phyloP scores from a whole-genome alignment of 2,888 invertebrate genomes.

The Heliconius ismenius region DNA sequence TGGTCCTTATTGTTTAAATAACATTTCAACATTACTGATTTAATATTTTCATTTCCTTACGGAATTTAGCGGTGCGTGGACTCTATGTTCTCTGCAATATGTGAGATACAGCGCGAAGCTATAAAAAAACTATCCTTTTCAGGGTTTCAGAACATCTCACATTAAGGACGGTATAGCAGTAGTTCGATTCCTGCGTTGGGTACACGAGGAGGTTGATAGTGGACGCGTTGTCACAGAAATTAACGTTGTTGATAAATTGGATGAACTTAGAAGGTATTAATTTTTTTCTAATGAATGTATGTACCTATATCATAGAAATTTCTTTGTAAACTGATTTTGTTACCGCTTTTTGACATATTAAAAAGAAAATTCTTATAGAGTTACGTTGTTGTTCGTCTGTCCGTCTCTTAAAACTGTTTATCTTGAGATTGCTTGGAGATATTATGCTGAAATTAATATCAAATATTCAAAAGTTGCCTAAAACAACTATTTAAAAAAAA shows the following conservation, averaged over 20 bases:
- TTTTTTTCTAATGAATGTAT: not conserved
- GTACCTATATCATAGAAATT: not conserved
- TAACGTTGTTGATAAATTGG: constrained; percentile 87
- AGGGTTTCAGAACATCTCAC: constrained; percentile 90
- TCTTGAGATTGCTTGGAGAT: too few species aligned
- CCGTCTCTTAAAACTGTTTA: too few species aligned
- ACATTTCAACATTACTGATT: not conserved
- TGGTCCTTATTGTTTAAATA: not conserved
- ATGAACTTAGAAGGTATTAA: constrained; percentile 84
- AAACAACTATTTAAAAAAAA: too few species aligned
- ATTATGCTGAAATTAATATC: too few species aligned
- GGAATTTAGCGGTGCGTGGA: not conserved
- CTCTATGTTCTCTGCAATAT: not conserved
- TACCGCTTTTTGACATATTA: too few species aligned
- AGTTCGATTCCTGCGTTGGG: constrained; percentile 93
- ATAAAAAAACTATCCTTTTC: constrained; percentile 9
- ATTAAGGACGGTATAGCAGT: constrained; percentile 93
- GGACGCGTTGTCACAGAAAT: constrained; percentile 87
- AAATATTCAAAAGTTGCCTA: too few species aligned
- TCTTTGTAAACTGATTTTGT: too few species aligned
- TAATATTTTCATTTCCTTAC: not conserved
- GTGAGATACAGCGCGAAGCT: not conserved
- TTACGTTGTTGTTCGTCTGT: too few species aligned
- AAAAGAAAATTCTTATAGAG: too few species aligned
- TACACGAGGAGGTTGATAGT: constrained; percentile 86